Evolutionary conservation across 2,888 invertebrate genomes (phyloP), one percentile per base, ranked within the genome.

Genomic region (Orgyia antiqua): DNA sequence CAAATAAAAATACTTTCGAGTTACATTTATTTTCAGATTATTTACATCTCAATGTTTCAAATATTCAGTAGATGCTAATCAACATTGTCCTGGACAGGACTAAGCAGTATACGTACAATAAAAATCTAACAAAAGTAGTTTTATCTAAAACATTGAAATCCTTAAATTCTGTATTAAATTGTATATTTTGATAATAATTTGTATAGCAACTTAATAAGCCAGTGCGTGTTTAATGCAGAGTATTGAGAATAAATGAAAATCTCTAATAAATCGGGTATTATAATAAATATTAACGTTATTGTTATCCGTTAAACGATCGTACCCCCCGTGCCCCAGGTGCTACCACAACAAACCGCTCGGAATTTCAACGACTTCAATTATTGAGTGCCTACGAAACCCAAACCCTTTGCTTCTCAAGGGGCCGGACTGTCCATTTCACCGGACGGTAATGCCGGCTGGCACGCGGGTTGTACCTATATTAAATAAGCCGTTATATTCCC

Each of bases 301-400:
- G 78, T 75, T 74, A 70, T 64, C 67, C 72, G 68, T 73, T 77
- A 74, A 76, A 66, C 65, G 38, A 55, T 43, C 33, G 45, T 42
- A 17, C 42, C 41, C 47, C 47, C 29, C 53, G 32, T 51, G 39
- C 51, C 64, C 36, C 76, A 75, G 75, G 75, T 75, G 70, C 67
- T 56, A 59, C 74, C 79, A 56, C 80, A 78, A 72, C 75, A 75
- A 77, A 80, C 72, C 74, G 68, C 61, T 63, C 59, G 78, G 79
- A 82, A 83, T 83, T 82, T 79, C 78, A 78, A 79, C 79, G 78
- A 83, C 79, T 83, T 80, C 78, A 77, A 83, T 84, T 82, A 84
- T 84, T 82, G 76, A 83, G 83, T 80, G 75, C 72, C 74, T 77
- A 57, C 71, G 71, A 64, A 70, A 77, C 72, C 74, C 74, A 66